These are phyloP conservation scores for Melieria crassipennis DNA, from an alignment of 2,888 invertebrate genomes.

Conservation along the genomic window DNA sequence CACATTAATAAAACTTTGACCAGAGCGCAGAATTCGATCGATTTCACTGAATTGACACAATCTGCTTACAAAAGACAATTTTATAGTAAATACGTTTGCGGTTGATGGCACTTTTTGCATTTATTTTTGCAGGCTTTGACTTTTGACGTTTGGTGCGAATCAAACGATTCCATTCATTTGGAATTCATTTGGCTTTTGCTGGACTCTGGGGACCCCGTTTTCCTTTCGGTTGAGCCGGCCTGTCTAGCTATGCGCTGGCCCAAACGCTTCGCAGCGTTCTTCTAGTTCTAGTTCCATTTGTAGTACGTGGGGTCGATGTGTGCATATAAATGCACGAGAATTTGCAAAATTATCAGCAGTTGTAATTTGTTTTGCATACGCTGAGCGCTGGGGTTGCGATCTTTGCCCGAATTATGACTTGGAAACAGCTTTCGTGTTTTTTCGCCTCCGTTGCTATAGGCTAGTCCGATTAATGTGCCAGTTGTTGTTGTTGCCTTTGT, in stretches of 20 bases:
- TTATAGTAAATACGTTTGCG: no score
- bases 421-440: neutral
- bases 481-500: constrained; percentile 13
- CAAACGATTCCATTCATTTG: constrained; percentile 25
- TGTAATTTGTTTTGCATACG: constrained; percentile 1
- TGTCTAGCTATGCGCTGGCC: no score
- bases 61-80: no score
- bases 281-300: neutral
- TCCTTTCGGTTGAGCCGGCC: no score
- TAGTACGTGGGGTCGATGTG: neutral
- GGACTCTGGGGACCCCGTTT: no score
- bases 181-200: neutral
- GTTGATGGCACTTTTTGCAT: no score
- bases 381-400: constrained; percentile 31
- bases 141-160: neutral
- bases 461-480: neutral
- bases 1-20: no score
- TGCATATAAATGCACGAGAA: neutral
- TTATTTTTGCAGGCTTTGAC: no score
- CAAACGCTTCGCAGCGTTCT: no score
- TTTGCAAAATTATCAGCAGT: constrained; percentile 21
- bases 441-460: neutral
- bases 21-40: no score
- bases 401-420: constrained; percentile 34
- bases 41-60: no score